phyloP scores from a whole-genome alignment of 2,797 vertebrate genomes.

The Enteromius paludinosus region DNA sequence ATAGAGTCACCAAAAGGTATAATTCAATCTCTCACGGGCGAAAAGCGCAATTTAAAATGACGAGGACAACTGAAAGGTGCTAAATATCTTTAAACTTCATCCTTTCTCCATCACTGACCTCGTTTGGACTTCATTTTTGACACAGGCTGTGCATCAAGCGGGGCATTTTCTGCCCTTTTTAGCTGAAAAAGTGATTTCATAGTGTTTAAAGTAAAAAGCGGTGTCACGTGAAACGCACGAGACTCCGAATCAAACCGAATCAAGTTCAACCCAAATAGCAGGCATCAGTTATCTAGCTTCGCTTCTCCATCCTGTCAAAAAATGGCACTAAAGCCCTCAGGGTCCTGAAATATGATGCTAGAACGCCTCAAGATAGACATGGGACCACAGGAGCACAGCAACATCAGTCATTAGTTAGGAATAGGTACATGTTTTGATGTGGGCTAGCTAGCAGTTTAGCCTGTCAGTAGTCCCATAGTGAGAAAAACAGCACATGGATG shows the following conservation, averaged over 20 bases:
- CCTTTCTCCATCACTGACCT: not conserved
- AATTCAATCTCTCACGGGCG: not conserved
- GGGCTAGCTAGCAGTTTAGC: conserved; percentile 49
- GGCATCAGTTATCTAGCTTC: conserved; percentile 25
- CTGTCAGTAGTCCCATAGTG: conserved; percentile 46
- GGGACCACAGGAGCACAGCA: not conserved
- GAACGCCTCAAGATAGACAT: not conserved
- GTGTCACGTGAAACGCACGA: not conserved
- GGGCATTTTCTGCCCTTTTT: no score
- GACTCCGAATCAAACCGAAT: not conserved
- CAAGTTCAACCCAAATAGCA: conserved; percentile 2
- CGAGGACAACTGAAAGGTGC: not conserved
- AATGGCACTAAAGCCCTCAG: conserved; percentile 26
- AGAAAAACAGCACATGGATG: conserved; percentile 66
- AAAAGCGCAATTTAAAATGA: not conserved
- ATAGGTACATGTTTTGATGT: conserved; percentile 11
- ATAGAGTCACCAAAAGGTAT: not conserved
- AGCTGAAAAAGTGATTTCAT: not conserved
- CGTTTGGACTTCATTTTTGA: not conserved
- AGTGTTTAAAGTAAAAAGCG: not conserved
- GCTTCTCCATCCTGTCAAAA: conserved; percentile 48
- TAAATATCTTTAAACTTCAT: not conserved
- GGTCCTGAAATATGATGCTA: not conserved
- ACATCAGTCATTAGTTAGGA: not conserved
- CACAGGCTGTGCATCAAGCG: not conserved